A percentile compares a stretch with the other conserved stretches of the same genome.
phyloP scores from a whole-genome alignment of 2,888 invertebrate genomes.

The Drosophila villosipedis region DNA sequence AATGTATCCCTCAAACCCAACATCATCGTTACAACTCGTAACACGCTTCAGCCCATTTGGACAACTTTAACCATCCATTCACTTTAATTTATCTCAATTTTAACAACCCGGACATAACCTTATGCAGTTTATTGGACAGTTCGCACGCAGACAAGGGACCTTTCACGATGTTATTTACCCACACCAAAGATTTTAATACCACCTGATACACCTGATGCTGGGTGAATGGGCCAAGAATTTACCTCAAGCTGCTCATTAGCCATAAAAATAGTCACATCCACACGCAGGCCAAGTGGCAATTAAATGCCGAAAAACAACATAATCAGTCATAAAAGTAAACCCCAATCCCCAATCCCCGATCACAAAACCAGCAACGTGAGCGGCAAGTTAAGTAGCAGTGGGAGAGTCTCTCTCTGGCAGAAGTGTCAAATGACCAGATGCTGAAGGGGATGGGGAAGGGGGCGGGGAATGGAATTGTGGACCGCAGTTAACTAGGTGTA shows the following conservation, averaged over 20 bases:
- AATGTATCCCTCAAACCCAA: not conserved
- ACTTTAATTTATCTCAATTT: constrained; percentile 62
- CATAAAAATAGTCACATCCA: constrained; percentile 77
- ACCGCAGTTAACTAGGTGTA: constrained; percentile 32
- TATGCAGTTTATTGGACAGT: constrained; percentile 60
- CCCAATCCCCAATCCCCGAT: constrained; percentile 2
- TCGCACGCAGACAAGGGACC: not conserved
- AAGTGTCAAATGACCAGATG: constrained; percentile 72
- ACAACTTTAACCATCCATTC: constrained; percentile 28
- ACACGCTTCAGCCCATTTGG: not conserved
- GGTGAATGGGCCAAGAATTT: constrained; percentile 43
- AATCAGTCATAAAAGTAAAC: constrained; percentile 71
- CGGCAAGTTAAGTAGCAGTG: constrained; percentile 54
- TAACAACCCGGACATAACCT: constrained; percentile 40
- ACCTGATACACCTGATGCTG: constrained; percentile 58
- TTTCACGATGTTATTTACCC: constrained; percentile 19
- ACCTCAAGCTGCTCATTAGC: constrained; percentile 71
- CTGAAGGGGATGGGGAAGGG: not conserved
- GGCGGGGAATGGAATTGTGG: not conserved
- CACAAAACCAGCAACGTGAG: constrained; percentile 59
- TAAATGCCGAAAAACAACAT: constrained; percentile 76
- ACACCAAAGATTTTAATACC: constrained; percentile 13
- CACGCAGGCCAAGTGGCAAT: constrained; percentile 69
- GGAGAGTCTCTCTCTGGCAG: not conserved
- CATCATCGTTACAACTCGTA: not conserved